These are phyloP conservation scores for Enteromius treurensis DNA, from an alignment of 2,797 vertebrate species.

Conservation along the genomic window DNA sequence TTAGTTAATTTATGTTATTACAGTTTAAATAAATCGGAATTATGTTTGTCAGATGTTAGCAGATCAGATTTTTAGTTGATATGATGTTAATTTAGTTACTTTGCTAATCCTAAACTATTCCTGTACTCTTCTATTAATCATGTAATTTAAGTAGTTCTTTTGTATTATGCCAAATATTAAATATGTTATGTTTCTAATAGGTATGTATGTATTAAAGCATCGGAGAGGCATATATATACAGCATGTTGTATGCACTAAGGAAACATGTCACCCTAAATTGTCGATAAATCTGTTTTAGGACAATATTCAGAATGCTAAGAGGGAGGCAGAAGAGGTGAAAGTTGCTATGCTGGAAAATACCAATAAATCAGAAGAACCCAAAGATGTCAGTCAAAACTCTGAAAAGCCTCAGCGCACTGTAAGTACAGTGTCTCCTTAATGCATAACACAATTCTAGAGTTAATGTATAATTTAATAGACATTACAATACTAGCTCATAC, in stretches of 20 bases:
- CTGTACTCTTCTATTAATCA: background rate
- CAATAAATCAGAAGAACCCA: constrained; percentile 72
- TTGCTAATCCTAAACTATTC: background rate
- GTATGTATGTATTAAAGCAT: background rate
- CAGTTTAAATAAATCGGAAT: no score
- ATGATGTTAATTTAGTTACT: background rate
- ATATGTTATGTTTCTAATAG: background rate
- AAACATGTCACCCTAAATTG: background rate
- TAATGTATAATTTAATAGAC: background rate
- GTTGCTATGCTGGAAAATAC: constrained; percentile 77
- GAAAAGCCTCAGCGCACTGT: constrained; percentile 69
- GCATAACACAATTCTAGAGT: background rate
- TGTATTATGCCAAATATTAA: background rate
- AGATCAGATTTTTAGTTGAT: background rate
- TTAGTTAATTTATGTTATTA: background rate
- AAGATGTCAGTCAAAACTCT: constrained; percentile 70
- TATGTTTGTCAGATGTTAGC: background rate
- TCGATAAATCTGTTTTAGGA: constrained; percentile 25
- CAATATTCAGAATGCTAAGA: constrained; percentile 69
- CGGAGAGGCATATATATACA: background rate
- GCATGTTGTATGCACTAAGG: background rate
- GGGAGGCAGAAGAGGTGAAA: constrained; percentile 75
- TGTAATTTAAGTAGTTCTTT: background rate
- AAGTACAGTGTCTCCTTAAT: constrained; percentile 7
- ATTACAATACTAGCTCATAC: background rate